Conservation (phyloP, 2,113 vertebrate species). For the Rhodinocichla rosea region DNA sequence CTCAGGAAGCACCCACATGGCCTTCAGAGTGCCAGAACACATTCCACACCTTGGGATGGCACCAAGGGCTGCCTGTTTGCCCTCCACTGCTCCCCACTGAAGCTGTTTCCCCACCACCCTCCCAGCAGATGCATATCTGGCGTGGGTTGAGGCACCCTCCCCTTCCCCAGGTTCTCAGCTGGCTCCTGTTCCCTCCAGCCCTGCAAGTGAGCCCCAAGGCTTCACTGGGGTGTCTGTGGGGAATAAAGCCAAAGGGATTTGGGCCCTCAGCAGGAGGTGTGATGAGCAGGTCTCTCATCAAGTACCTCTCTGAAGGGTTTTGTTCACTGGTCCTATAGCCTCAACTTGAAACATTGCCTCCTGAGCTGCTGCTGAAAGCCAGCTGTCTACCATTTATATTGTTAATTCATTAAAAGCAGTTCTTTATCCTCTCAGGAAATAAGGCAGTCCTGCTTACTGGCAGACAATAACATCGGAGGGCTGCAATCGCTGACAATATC, state of each 20-base stretch:
- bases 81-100: background rate
- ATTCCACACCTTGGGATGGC: accelerated
- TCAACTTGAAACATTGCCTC: slow-evolving; percentile 16
- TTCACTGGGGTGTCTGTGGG: background rate
- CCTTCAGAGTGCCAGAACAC: background rate
- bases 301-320: background rate
- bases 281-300: background rate
- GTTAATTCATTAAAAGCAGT: slow-evolving; percentile 78
- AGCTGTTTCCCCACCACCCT: background rate
- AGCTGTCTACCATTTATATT: slow-evolving; percentile 71
- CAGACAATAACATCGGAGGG: slow-evolving; percentile 66
- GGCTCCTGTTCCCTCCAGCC: background rate
- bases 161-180: background rate
- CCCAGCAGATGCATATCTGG: background rate
- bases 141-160: background rate
- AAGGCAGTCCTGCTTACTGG: slow-evolving; percentile 59
- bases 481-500: slow-evolving; percentile 74
- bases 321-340: background rate
- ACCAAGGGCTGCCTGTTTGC: background rate
- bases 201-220: background rate
- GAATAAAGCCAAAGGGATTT: background rate
- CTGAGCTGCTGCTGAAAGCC: slow-evolving; percentile 60
- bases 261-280: background rate
- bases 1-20: accelerated
- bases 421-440: slow-evolving; percentile 79